These are phyloP conservation scores for Pandemis heparana DNA, from an alignment of 2,888 invertebrate species.

Conservation along the genomic window DNA sequence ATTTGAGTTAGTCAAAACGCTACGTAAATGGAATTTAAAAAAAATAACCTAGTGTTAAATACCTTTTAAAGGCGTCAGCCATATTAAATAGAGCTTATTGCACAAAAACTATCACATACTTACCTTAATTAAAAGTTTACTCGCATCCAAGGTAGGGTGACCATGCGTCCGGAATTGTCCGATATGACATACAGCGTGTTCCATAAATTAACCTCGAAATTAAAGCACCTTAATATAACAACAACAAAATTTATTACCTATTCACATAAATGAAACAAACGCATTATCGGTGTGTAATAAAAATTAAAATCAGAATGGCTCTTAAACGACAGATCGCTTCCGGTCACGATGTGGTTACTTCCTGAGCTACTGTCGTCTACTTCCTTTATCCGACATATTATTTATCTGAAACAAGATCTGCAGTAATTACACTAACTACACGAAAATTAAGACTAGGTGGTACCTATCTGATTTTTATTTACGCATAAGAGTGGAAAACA, in stretches of 20 bases:
- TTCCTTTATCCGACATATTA: slow-evolving; percentile 27
- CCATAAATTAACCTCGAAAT: slow-evolving; percentile 19
- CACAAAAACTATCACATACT: no score
- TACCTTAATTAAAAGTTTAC: no score
- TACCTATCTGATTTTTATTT: no score
- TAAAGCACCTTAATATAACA: slow-evolving; percentile 2
- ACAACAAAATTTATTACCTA: slow-evolving; percentile 8
- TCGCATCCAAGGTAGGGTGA: neutral
- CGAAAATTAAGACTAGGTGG: no score
- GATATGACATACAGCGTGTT: neutral
- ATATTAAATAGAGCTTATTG: no score
- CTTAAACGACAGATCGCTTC: slow-evolving; percentile 21
- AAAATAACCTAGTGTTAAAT: no score
- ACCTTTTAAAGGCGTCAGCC: no score
- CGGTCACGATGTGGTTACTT: slow-evolving; percentile 39
- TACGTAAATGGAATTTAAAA: no score
- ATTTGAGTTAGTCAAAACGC: no score
- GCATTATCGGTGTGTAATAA: slow-evolving; percentile 24
- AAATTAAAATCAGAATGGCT: slow-evolving; percentile 26
- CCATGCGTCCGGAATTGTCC: neutral
- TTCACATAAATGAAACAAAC: slow-evolving; percentile 24
- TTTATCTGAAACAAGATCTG: slow-evolving; percentile 23
- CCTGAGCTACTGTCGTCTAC: slow-evolving; percentile 12
- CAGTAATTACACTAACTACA: neutral
- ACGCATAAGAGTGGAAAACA: no score